A percentile compares a stretch with the other conserved stretches of the same genome.
These are phyloP conservation scores for Choreutis nemorana DNA, from an alignment of 2,888 invertebrate species.

Conservation along the genomic window DNA sequence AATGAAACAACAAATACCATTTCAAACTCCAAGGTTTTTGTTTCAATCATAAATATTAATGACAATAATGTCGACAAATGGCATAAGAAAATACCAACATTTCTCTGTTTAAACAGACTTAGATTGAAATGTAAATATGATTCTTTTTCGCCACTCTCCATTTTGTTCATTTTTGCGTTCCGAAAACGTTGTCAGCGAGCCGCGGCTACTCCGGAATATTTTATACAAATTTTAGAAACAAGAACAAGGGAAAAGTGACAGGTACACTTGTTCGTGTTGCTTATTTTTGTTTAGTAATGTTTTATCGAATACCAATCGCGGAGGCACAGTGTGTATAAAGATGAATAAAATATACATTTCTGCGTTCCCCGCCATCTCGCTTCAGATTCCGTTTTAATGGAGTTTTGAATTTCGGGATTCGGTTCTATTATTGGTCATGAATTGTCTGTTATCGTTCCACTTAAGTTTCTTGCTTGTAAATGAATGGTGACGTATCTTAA, in stretches of 20 bases:
- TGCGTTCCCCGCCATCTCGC: too few species aligned
- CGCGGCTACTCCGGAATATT: constrained; percentile 53
- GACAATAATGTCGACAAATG: too few species aligned
- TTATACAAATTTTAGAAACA: constrained; percentile 66
- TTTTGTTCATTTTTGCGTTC: constrained; percentile 10
- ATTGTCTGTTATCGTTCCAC: constrained; percentile 55
- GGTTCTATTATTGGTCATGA: constrained; percentile 47
- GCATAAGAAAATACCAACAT: too few species aligned
- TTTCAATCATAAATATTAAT: too few species aligned
- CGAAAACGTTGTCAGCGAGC: constrained; percentile 39
- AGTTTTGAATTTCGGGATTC: constrained; percentile 55
- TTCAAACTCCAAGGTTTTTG: too few species aligned
- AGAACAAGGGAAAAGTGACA: constrained; percentile 60
- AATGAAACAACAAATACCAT: too few species aligned
- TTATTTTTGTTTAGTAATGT: constrained; percentile 55
- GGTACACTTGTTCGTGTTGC: constrained; percentile 59
- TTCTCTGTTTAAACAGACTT: too few species aligned
- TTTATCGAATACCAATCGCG: constrained; percentile 55
- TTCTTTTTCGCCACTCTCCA: constrained; percentile 22
- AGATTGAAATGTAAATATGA: constrained; percentile 28
- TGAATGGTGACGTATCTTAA: constrained; percentile 39
- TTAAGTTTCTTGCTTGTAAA: constrained; percentile 51
- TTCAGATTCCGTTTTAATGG: constrained; percentile 50
- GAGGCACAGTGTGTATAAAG: constrained; percentile 43
- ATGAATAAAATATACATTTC: constrained; percentile 61